Conservation (phyloP, 1,140 invertebrate species). For the Anadara kagoshimensis region DNA sequence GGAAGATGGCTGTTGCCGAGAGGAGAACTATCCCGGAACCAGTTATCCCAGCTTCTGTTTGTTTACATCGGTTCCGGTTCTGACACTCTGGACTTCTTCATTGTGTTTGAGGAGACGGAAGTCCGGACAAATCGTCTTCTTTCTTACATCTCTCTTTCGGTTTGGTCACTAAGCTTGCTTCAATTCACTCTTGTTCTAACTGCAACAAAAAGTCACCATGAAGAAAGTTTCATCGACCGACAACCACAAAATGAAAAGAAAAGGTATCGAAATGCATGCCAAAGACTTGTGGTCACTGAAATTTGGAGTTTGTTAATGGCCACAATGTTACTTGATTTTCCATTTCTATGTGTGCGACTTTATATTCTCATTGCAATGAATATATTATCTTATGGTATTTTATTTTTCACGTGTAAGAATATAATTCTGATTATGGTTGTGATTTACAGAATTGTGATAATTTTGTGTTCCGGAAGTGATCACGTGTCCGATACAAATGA, state of each 20-base stretch:
- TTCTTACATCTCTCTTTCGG: conserved; percentile 23
- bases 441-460: no score
- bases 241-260: neutral
- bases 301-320: conserved; percentile 81
- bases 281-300: conserved; percentile 76
- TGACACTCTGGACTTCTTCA: conserved; percentile 87
- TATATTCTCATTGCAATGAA: conserved; percentile 87
- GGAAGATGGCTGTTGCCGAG: conserved; percentile 91
- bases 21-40: conserved; percentile 89
- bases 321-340: conserved; percentile 80
- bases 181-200: conserved; percentile 38
- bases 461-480: no score
- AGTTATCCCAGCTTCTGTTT: conserved; percentile 89
- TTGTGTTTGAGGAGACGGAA: conserved; percentile 34
- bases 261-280: neutral
- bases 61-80: conserved; percentile 85
- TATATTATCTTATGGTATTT: conserved; percentile 90
- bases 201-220: conserved; percentile 12
- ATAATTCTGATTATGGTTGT: no score
- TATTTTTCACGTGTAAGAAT: conserved; percentile 83
- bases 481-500: no score
- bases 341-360: conserved; percentile 86
- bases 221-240: neutral
- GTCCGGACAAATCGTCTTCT: conserved; percentile 20
- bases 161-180: conserved; percentile 37